phyloP scores from a whole-genome alignment of 2,888 invertebrate genomes.

The Heterodera filipjevi region DNA sequence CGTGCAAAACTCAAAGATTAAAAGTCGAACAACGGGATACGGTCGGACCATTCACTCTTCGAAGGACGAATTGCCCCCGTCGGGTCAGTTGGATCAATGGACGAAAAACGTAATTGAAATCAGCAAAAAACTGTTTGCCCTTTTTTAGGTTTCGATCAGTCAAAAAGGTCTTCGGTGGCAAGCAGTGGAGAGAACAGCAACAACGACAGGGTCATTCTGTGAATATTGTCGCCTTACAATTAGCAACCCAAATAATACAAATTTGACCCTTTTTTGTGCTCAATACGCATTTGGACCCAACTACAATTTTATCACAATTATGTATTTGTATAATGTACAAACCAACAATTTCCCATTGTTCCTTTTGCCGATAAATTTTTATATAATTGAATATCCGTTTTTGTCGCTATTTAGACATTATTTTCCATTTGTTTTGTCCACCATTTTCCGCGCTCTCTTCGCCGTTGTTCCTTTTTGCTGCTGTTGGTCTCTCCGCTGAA shows the following conservation, averaged over 20 bases:
- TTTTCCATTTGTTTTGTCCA: background rate
- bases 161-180: constrained; percentile 7
- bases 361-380: background rate
- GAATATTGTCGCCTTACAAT: background rate
- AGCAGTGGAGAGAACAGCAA: constrained; percentile 21
- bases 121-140: background rate
- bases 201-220: constrained; percentile 4
- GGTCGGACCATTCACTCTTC: background rate
- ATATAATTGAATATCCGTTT: too few relatives aligned
- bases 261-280: background rate
- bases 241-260: too few relatives aligned
- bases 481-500: background rate
- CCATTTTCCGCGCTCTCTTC: background rate
- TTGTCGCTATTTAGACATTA: too few relatives aligned
- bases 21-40: constrained; percentile 1
- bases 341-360: background rate
- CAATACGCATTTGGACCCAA: background rate
- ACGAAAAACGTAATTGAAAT: too few relatives aligned
- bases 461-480: background rate
- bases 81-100: background rate
- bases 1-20: constrained; percentile 55
- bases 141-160: constrained; percentile 5
- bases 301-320: background rate
- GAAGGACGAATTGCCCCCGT: constrained; percentile 7
- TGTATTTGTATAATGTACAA: background rate